Evolutionary conservation across 1,140 invertebrate species (phyloP).

Genomic region (Drosophila ananassae): DNA sequence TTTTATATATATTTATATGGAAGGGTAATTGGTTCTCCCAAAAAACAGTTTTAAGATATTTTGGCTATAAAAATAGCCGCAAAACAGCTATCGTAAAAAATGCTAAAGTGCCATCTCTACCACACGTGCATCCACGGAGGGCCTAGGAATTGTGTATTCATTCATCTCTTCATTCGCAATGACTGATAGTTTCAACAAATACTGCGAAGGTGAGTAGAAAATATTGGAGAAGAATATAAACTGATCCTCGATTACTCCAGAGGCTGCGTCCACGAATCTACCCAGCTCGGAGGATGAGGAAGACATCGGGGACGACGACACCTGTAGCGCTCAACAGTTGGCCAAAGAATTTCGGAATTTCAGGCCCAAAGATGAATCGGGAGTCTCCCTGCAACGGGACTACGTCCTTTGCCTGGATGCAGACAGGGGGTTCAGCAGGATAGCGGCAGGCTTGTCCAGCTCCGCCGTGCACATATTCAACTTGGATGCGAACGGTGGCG

Average conservation of each 20-base stretch:
- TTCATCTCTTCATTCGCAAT: constrained; percentile 16
- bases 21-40: too few relatives aligned
- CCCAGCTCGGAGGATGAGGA: constrained; percentile 61
- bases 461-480: constrained; percentile 65
- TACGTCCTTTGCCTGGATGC: constrained; percentile 62
- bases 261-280: constrained; percentile 29
- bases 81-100: not conserved
- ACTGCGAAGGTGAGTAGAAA: constrained; percentile 41
- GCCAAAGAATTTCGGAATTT: constrained; percentile 52
- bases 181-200: constrained; percentile 44
- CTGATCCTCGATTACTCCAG: constrained; percentile 18
- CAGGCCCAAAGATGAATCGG: constrained; percentile 47
- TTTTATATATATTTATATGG: too few relatives aligned
- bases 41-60: too few relatives aligned
- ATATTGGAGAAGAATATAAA: not conserved
- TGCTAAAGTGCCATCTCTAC: not conserved
- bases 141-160: not conserved
- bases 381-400: constrained; percentile 54
- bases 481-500: constrained; percentile 23
- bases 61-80: not conserved
- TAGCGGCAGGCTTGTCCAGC: constrained; percentile 68
- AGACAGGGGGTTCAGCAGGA: constrained; percentile 43
- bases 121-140: constrained; percentile 29
- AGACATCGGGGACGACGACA: constrained; percentile 65
- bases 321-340: constrained; percentile 53